Evolutionary conservation across 1,140 invertebrate species (phyloP).

Genomic region (Rhagoletis zephyria): DNA sequence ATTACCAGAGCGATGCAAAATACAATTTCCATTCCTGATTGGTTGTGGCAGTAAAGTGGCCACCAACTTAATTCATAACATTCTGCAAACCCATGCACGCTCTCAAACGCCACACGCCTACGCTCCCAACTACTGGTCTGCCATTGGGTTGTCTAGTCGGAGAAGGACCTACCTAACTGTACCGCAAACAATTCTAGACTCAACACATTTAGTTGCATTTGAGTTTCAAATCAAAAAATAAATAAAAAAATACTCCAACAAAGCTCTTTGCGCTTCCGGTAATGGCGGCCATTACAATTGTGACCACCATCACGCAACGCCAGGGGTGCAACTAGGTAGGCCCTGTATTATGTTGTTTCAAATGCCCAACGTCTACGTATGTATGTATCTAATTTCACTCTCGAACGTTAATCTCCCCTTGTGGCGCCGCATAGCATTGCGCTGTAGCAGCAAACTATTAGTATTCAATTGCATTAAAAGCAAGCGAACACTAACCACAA

Average conservation of each 20-base stretch:
- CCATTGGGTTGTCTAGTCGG: background rate
- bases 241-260: background rate
- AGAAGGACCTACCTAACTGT: background rate
- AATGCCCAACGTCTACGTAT: background rate
- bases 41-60: conserved; percentile 12
- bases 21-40: conserved; percentile 29
- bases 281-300: conserved; percentile 35
- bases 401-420: conserved; percentile 15
- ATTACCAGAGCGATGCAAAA: conserved; percentile 19
- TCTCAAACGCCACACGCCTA: too few species aligned
- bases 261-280: conserved; percentile 32
- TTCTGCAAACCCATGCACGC: background rate
- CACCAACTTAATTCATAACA: conserved; percentile 17
- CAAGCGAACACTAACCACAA: background rate
- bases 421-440: background rate
- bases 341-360: background rate
- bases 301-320: background rate
- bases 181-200: background rate
- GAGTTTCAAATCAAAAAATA: conserved; percentile 5
- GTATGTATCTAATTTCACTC: conserved; percentile 7
- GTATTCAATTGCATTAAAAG: conserved; percentile 46
- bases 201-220: conserved; percentile 41
- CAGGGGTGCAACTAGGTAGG: background rate
- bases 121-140: too few species aligned
- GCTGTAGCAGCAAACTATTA: conserved; percentile 1